Conservation (phyloP, 2,113 vertebrate species). For the Mirounga angustirostris region DNA sequence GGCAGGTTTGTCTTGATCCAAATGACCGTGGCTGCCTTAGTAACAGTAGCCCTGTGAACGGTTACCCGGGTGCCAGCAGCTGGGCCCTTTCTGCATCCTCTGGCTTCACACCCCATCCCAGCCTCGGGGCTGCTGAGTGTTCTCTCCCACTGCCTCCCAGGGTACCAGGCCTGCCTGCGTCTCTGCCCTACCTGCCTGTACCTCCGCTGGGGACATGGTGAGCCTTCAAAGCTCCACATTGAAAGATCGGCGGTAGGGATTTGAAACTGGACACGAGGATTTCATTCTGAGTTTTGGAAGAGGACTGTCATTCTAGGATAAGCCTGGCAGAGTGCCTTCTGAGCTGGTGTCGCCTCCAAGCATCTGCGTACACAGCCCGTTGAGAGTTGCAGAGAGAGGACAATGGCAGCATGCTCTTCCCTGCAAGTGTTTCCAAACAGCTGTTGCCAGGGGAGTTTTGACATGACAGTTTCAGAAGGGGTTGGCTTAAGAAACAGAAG, state of each 20-base stretch:
- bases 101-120: too few species aligned
- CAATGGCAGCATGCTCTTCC: not conserved
- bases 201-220: fast-evolving
- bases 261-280: not conserved
- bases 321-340: not conserved
- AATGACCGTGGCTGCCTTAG: not conserved
- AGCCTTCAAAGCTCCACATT: too few species aligned
- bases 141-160: fast-evolving
- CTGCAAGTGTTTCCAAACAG: not conserved
- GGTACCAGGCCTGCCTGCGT: fast-evolving
- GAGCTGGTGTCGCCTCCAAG: fast-evolving
- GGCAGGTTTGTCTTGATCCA: not conserved
- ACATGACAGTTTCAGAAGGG: not conserved
- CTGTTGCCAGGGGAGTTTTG: not conserved
- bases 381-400: fast-evolving
- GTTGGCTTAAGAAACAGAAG: not conserved
- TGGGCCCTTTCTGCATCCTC: not conserved
- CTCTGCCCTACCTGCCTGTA: not conserved
- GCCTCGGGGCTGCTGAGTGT: too few species aligned
- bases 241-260: not conserved
- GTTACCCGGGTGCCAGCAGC: fast-evolving
- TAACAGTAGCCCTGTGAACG: too few species aligned
- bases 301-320: fast-evolving
- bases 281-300: not conserved
- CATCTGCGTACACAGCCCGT: not conserved